phyloP scores from a whole-genome alignment of 2,113 vertebrate species.

The Tetrax tetrax region DNA sequence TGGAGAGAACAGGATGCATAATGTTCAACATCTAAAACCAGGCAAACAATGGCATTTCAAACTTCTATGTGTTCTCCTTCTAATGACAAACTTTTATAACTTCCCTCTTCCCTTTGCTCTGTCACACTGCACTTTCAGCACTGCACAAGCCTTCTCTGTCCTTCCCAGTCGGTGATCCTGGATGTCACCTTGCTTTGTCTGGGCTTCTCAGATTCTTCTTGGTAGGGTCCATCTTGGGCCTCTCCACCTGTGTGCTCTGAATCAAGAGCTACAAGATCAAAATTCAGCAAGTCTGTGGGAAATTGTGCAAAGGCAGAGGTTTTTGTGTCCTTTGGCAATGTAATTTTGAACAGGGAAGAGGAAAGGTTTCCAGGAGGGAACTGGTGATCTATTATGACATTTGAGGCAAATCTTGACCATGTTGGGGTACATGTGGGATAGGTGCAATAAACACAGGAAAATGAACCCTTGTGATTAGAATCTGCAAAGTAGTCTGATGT shows the following conservation, averaged over 20 bases:
- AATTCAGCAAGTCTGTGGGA: background rate
- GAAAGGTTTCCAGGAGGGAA: background rate
- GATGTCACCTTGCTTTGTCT: background rate
- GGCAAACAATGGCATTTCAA: background rate
- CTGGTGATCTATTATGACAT: background rate
- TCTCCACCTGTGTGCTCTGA: background rate
- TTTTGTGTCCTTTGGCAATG: fast-evolving
- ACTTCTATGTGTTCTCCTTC: background rate
- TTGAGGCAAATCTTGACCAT: background rate
- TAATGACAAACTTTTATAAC: background rate
- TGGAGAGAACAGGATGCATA: background rate
- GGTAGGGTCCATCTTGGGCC: background rate
- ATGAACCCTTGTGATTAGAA: background rate
- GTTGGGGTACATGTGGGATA: background rate
- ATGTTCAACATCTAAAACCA: background rate
- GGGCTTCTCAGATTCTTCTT: background rate
- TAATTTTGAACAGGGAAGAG: background rate
- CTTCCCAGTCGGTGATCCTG: background rate
- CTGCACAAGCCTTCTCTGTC: background rate
- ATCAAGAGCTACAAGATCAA: background rate
- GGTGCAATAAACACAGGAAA: background rate
- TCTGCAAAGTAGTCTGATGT: background rate
- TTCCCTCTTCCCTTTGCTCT: background rate
- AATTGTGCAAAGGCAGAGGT: background rate
- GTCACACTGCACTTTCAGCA: background rate